Evolutionary conservation across 2,113 vertebrate genomes (phyloP), one percentile per base, ranked within the genome.

Genomic region (Zosterops japonicus): DNA sequence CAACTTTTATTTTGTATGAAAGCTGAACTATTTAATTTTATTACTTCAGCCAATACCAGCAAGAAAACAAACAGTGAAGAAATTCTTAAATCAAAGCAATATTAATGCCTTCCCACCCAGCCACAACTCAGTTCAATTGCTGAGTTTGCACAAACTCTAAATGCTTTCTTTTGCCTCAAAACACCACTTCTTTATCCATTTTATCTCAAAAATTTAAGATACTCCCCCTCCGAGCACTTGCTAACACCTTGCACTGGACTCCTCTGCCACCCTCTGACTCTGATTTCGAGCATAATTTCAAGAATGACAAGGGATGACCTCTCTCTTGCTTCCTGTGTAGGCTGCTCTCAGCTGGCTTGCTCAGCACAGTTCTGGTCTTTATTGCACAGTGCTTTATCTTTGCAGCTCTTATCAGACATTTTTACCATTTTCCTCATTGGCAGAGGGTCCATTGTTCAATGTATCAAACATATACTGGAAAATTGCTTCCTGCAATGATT

Each of bases 301-400:
- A 53, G 50, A 89, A 78, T 71, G 47, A 78, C 72, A 89, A 83
- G 78, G 14, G 20, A 79, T 75, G 60, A 63, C 53, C 76, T 92
- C 83, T 93, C 59, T 36, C 64, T 59, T 72, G 18, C 27, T 69
- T 90, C 72, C 60, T 90, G 31, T 47, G 76, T 68, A 83, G 71
- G 52, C 61, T 95, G 61, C 41, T 82, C 83, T 92, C 86, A 90
- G 61, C n/a, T 76, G 72, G 24, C 33, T 86, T 82, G 88, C 64
- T 89, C 87, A 74, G 56, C 59, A 80, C 39, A 60, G 56, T 75
- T 95, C 42, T 74, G 63, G 50, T 63, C 55, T 93, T 94, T 90
- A 95, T 77, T 83, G 75, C 84, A 33, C 12, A 80, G 55, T 91
- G 85, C 68, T 94, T 95, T 89, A 94, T 90, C 63, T 93, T 93